phyloP scores from a whole-genome alignment of 1,140 invertebrate genomes.

The Scaptomyza hsui region DNA sequence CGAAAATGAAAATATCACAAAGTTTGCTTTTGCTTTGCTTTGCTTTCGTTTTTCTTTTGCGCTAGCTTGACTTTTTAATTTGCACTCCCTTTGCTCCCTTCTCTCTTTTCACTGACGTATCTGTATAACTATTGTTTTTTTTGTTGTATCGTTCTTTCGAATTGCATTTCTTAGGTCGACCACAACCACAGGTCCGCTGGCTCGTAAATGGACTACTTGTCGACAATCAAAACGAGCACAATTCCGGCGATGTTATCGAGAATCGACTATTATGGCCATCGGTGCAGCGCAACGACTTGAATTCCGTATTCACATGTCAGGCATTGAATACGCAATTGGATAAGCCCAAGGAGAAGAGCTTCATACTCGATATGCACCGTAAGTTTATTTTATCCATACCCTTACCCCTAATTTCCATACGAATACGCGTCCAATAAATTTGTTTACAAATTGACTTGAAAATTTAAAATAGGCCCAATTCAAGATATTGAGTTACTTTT shows the following conservation, averaged over 20 bases:
- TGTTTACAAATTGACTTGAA: conserved; percentile 9
- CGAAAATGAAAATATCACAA: conserved; percentile 79
- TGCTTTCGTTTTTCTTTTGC: conserved; percentile 27
- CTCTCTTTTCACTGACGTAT: neutral
- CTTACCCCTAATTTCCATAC: too few relatives aligned
- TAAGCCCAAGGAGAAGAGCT: conserved; percentile 89
- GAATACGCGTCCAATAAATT: neutral
- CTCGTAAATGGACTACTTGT: conserved; percentile 90
- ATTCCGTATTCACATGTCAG: conserved; percentile 92
- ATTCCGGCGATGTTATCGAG: conserved; percentile 92
- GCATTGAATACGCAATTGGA: conserved; percentile 92
- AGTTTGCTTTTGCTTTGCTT: conserved; percentile 60
- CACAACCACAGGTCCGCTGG: conserved; percentile 88
- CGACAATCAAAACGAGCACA: conserved; percentile 92
- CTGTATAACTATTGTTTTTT: conserved; percentile 28
- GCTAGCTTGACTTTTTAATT: conserved; percentile 77
- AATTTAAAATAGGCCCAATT: neutral
- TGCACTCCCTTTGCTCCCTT: conserved; percentile 56
- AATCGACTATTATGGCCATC: conserved; percentile 91
- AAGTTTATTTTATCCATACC: conserved; percentile 85
- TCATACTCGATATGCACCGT: conserved; percentile 92
- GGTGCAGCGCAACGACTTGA: conserved; percentile 90
- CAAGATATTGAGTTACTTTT: neutral
- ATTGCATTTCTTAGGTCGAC: conserved; percentile 85
- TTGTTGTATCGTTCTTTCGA: conserved; percentile 6